A percentile compares a stretch with the other conserved stretches of the same genome.
Conservation (phyloP, 2,113 vertebrate genomes). For the Oryzias melastigma region DNA sequence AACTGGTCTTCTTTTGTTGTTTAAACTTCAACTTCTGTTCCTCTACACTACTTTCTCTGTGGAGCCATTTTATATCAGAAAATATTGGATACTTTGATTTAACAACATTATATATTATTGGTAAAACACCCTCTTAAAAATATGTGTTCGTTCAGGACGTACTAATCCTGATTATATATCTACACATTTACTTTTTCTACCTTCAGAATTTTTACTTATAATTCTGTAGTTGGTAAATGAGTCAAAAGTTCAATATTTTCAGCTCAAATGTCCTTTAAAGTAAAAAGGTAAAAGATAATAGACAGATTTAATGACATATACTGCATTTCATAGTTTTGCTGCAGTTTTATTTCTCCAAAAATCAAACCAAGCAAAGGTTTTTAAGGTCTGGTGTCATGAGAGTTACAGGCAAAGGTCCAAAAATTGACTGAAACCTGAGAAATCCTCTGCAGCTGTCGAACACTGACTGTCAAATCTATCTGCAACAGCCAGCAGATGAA, state of each 20-base stretch:
- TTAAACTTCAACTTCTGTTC: too few species aligned
- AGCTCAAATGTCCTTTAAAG: slow-evolving; percentile 5
- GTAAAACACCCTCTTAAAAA: slow-evolving; percentile 2
- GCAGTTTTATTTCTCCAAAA: slow-evolving; percentile 26
- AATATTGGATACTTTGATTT: too few species aligned
- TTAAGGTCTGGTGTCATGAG: too few species aligned
- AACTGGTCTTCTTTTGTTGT: too few species aligned
- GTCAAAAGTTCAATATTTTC: slow-evolving; percentile 11
- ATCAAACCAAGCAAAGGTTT: slow-evolving; percentile 9
- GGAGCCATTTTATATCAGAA: too few species aligned
- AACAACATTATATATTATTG: too few species aligned
- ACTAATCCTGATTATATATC: slow-evolving; percentile 7
- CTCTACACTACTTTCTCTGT: too few species aligned
- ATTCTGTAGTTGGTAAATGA: slow-evolving; percentile 19
- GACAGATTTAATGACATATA: slow-evolving; percentile 15
- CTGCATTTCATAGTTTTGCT: not conserved
- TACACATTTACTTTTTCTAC: slow-evolving; percentile 2
- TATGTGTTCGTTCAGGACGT: too few species aligned
- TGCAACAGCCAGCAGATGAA: not conserved
- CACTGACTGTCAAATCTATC: too few species aligned
- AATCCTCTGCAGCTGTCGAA: not conserved
- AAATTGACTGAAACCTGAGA: slow-evolving; percentile 13
- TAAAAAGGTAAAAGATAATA: too few species aligned
- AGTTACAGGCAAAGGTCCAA: slow-evolving; percentile 25
- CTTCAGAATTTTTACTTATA: slow-evolving; percentile 1